These are phyloP conservation scores for Python bivittatus DNA, from an alignment of 2,113 vertebrate species.

Conservation along the genomic window DNA sequence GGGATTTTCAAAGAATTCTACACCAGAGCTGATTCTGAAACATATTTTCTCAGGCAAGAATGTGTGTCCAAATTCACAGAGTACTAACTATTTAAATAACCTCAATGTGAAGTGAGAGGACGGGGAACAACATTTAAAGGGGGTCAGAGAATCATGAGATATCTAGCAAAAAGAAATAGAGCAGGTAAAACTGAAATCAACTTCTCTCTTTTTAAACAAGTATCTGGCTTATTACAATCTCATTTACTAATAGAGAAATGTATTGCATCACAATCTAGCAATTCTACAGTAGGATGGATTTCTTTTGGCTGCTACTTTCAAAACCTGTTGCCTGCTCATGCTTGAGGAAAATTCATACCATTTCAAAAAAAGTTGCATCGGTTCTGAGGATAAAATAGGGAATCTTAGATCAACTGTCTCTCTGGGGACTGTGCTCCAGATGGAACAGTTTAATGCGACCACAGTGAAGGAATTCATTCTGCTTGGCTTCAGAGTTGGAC, in stretches of 20 bases:
- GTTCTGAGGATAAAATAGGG: not conserved
- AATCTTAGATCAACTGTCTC: not conserved
- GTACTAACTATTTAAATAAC: not conserved
- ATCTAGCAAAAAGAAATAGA: not conserved
- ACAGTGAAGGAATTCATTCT: conserved; percentile 6
- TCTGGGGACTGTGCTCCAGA: not conserved
- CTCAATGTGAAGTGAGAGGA: not conserved
- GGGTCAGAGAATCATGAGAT: not conserved
- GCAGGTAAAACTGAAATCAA: not conserved
- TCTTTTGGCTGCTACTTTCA: not conserved
- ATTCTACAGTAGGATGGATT: not conserved
- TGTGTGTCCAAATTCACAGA: not conserved
- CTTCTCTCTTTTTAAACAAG: not conserved
- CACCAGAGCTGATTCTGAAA: not conserved
- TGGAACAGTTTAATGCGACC: not conserved
- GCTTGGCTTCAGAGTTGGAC: conserved; percentile 1
- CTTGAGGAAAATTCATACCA: not conserved
- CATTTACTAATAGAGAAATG: not conserved
- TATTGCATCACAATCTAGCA: not conserved
- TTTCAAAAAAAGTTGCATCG: not conserved
- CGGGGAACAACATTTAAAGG: not conserved
- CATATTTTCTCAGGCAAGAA: not conserved
- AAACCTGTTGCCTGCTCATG: not conserved
- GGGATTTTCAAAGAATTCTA: not conserved
- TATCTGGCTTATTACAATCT: not conserved